These are phyloP conservation scores for Brachionus manjavacas DNA, from an alignment of 1,140 invertebrate species.

Conservation along the genomic window DNA sequence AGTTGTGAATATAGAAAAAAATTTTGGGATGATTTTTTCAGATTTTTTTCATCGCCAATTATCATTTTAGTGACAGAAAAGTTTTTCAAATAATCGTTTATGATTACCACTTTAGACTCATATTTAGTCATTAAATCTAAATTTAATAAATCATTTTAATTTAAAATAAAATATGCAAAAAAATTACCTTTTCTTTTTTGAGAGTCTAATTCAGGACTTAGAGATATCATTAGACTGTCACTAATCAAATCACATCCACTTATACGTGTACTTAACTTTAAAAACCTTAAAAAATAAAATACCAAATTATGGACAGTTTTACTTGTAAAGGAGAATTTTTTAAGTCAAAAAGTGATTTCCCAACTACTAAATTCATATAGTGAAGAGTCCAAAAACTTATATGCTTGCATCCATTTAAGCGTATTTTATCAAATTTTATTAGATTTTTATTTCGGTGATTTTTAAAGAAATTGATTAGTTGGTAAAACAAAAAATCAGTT, in stretches of 20 bases:
- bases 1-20: not conserved
- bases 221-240: not conserved
- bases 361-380: not conserved
- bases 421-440: not conserved
- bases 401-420: constrained; percentile 3
- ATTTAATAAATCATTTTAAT: not conserved
- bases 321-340: not conserved
- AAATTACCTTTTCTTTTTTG: not conserved
- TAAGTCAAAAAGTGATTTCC: not conserved
- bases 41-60: not conserved
- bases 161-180: not conserved
- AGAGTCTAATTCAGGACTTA: not conserved
- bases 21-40: not conserved
- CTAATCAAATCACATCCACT: constrained; percentile 13
- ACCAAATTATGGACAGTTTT: not conserved
- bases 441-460: not conserved
- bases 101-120: not conserved
- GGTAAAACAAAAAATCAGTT: not conserved
- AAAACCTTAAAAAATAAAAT: not conserved
- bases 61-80: not conserved
- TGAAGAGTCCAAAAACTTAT: not conserved
- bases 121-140: not conserved
- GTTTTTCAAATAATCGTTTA: not conserved
- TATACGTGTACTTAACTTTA: not conserved
- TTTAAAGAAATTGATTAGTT: not conserved